Evolutionary conservation across 2,113 vertebrate species (phyloP).

Genomic region (Tautogolabrus adspersus): DNA sequence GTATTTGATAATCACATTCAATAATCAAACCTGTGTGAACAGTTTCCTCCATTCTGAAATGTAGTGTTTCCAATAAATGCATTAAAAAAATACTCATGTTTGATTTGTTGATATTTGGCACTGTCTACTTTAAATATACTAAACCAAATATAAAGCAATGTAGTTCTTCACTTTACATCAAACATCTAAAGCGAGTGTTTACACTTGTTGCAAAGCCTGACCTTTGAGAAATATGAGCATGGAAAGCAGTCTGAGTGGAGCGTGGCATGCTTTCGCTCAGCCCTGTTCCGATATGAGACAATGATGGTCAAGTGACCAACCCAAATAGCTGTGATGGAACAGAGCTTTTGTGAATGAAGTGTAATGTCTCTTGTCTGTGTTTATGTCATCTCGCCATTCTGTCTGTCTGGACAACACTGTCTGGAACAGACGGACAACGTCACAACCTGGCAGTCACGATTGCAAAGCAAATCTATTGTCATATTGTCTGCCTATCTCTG

Average conservation of each 20-base stretch:
- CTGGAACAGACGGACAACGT: constrained; percentile 51
- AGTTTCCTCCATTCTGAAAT: constrained; percentile 21
- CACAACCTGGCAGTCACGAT: constrained; percentile 44
- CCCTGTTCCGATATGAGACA: constrained; percentile 58
- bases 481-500: constrained; percentile 7
- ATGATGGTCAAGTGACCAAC: constrained; percentile 74
- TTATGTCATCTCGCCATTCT: constrained; percentile 64
- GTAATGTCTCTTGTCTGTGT: constrained; percentile 66
- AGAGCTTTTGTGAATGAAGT: constrained; percentile 80
- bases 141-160: background rate
- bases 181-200: background rate
- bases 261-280: constrained; percentile 40
- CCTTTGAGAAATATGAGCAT: constrained; percentile 37
- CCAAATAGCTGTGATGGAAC: constrained; percentile 70
- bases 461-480: constrained; percentile 68
- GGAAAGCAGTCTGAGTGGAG: constrained; percentile 41
- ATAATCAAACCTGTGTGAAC: constrained; percentile 10
- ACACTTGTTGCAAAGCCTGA: constrained; percentile 16
- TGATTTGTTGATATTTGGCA: constrained; percentile 10
- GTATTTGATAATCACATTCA: constrained; percentile 2
- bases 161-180: background rate
- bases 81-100: constrained; percentile 38
- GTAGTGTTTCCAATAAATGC: constrained; percentile 66
- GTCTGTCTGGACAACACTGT: constrained; percentile 66
- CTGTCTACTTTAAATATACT: background rate